These are phyloP conservation scores for Drosophila grimshawi DNA, from an alignment of 1,140 invertebrate species.

Conservation along the genomic window DNA sequence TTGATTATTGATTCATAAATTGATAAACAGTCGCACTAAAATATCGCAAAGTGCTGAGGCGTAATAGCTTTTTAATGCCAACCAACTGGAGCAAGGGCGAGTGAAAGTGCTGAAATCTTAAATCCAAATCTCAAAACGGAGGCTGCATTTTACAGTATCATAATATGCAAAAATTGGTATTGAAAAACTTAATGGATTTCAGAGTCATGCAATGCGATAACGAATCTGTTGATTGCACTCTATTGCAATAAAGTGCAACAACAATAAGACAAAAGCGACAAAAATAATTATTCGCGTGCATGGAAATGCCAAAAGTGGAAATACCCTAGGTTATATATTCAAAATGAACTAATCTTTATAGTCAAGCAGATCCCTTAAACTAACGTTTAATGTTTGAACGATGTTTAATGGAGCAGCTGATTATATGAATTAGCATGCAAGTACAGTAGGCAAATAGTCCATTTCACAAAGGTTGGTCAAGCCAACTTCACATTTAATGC, in stretches of 20 bases:
- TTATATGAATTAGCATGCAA: no score
- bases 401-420: no score
- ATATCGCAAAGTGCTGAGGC: constrained; percentile 12
- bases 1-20: constrained; percentile 46
- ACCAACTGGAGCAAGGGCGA: constrained; percentile 42
- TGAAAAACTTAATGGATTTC: constrained; percentile 50
- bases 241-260: constrained; percentile 48
- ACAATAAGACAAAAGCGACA: constrained; percentile 45
- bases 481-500: no score
- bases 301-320: neutral
- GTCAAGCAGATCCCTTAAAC: no score
- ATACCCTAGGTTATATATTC: constrained; percentile 16
- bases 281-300: constrained; percentile 10
- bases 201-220: constrained; percentile 42
- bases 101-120: constrained; percentile 35
- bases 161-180: constrained; percentile 32
- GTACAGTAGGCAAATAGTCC: no score
- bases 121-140: neutral
- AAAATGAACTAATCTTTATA: neutral
- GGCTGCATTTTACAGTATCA: constrained; percentile 13
- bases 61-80: constrained; percentile 38
- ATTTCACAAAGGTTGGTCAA: no score
- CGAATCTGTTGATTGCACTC: constrained; percentile 39
- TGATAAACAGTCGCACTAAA: constrained; percentile 35
- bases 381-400: no score